Evolutionary conservation across 2,797 vertebrate genomes (phyloP), one percentile per base, ranked within the genome.

Genomic region (Tarsius wallacei): DNA sequence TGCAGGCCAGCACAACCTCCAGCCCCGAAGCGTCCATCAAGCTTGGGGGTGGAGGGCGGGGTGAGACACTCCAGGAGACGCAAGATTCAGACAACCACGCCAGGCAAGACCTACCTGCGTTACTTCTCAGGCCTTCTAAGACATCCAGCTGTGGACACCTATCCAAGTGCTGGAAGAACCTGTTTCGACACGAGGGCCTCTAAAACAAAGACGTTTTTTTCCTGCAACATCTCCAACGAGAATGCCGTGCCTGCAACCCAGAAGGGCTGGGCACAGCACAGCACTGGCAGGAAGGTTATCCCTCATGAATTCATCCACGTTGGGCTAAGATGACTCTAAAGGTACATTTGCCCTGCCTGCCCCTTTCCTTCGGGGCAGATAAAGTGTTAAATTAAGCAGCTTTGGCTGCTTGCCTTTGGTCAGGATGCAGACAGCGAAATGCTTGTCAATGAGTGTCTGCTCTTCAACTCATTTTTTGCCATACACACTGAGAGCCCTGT

Each of bases 1-100:
- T 55, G 89, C 96, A 94, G 86, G 97, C 93, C 77, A 36, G 78
- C 31, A 73, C 71, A 31, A 33, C 17, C 42, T 55, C 66, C 59
- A 21, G 88, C 77, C 78, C 59, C 10, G 15, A 21, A 55, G 88
- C 47, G n/a, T 55, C 66, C 63, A 63, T 5, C 26, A 51, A 31
- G 51, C 15, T 13, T 33, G 6, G 28, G 53, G 21, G 3, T 19
- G 2, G 0, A 7, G 74, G 28, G 0, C 12, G 12, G 9, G 64
- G 28, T 8, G 19, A 10, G 6, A 2, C 51, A 31, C 13, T 26
- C 8, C 5, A n/a, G 84, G 83, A 91, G 53, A 33, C 0, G 26
- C 8, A 80, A 71, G 36, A 84, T 24, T 13, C 61, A 82, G 55
- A 91, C 31, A 26, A 36, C 26, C 28, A 1, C 36, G 31, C 21